A percentile compares a stretch with the other conserved stretches of the same genome.
Conservation (phyloP, 2,888 invertebrate genomes). For the Melanostoma scalare region DNA sequence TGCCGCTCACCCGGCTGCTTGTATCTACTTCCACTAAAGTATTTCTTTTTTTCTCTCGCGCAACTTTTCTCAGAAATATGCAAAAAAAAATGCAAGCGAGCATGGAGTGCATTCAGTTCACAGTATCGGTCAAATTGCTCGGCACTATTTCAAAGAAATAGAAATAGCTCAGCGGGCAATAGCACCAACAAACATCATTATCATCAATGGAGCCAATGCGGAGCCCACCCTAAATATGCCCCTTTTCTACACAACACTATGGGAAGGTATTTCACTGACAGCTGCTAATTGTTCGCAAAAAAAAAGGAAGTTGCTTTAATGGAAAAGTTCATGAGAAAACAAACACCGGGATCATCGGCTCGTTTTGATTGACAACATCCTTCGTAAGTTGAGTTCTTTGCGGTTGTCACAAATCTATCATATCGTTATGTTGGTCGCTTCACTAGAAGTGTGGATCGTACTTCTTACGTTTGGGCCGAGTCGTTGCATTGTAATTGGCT, state of each 20-base stretch:
- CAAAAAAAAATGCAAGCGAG: conserved; percentile 34
- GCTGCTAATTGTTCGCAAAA: conserved; percentile 56
- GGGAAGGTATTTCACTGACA: conserved; percentile 56
- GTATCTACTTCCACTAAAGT: background rate
- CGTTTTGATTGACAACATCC: conserved; percentile 14
- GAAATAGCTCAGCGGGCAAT: conserved; percentile 28
- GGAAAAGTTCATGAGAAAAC: conserved; percentile 38
- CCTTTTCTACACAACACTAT: background rate
- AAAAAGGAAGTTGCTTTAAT: conserved; percentile 36
- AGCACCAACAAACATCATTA: conserved; percentile 17
- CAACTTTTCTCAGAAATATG: conserved; percentile 65
- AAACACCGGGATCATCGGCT: conserved; percentile 19
- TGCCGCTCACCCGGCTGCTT: conserved; percentile 54
- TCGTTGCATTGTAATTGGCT: conserved; percentile 10
- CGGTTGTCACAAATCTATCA: conserved; percentile 29
- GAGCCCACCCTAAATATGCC: conserved; percentile 55
- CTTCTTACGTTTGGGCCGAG: conserved; percentile 3
- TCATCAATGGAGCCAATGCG: conserved; percentile 24
- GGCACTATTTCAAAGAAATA: conserved; percentile 59
- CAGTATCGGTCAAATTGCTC: conserved; percentile 70
- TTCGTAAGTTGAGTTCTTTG: conserved; percentile 19
- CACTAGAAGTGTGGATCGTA: conserved; percentile 28
- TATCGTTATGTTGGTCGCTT: conserved; percentile 10
- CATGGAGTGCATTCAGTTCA: conserved; percentile 63
- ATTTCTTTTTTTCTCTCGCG: conserved; percentile 29